A percentile compares a stretch with the other conserved stretches of the same genome.
Conservation (phyloP, 2,113 vertebrate species). For the Epinephelus fuscoguttatus region DNA sequence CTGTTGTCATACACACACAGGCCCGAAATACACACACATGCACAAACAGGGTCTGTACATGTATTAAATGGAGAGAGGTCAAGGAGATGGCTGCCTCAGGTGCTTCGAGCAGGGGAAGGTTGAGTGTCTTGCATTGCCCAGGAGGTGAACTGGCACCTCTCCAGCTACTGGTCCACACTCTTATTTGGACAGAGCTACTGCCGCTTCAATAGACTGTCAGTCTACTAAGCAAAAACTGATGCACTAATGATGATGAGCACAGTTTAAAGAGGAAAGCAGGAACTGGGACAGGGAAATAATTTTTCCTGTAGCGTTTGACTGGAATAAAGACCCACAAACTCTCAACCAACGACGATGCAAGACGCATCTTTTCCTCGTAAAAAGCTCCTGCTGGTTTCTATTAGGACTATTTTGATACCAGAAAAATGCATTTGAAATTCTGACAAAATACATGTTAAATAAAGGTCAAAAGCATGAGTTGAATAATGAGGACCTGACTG, state of each 20-base stretch:
- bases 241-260: neutral
- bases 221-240: neutral
- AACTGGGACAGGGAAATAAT: neutral
- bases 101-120: no score
- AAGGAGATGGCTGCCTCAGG: no score
- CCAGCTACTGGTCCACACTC: no score
- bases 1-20: no score
- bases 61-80: no score
- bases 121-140: no score
- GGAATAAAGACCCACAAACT: neutral
- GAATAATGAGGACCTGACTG: conserved; percentile 55
- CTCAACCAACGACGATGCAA: neutral
- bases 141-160: no score
- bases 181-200: no score
- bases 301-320: no score
- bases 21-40: no score
- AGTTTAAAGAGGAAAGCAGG: neutral
- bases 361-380: neutral
- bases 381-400: neutral
- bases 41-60: no score
- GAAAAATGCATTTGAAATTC: neutral
- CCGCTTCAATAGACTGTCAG: neutral
- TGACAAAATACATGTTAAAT: neutral
- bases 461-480: neutral
- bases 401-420: neutral